A percentile compares a stretch with the other conserved stretches of the same genome.
phyloP scores from a whole-genome alignment of 2,888 invertebrate genomes.

The Eremobia ochroleuca region DNA sequence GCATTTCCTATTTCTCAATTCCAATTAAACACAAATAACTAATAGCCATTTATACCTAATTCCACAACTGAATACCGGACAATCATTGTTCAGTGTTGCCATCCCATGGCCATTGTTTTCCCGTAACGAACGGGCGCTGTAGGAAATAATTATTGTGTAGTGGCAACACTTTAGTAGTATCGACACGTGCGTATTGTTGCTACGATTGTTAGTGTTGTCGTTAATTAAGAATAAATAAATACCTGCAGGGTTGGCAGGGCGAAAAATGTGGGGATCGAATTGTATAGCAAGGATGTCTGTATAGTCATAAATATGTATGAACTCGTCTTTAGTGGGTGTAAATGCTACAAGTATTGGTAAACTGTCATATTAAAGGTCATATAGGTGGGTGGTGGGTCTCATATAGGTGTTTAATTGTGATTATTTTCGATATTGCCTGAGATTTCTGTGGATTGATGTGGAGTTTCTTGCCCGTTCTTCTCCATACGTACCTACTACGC shows the following conservation, averaged over 20 bases:
- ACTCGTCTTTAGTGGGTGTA: constrained; percentile 1
- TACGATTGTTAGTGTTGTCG: constrained; percentile 63
- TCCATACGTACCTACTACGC: no score
- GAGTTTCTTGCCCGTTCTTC: no score
- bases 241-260: constrained; percentile 47
- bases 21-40: constrained; percentile 56
- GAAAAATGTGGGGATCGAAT: constrained; percentile 35
- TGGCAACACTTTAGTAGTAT: constrained; percentile 85
- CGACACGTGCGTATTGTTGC: constrained; percentile 78
- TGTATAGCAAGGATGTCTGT: constrained; percentile 6
- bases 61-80: constrained; percentile 70
- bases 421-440: constrained; percentile 1
- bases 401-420: not conserved
- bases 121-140: constrained; percentile 79
- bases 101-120: constrained; percentile 79
- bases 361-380: not conserved
- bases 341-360: constrained; percentile 10
- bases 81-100: constrained; percentile 84
- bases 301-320: constrained; percentile 7
- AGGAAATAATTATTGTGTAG: constrained; percentile 89
- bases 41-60: constrained; percentile 70
- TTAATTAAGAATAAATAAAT: constrained; percentile 69
- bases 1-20: constrained; percentile 25
- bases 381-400: not conserved
- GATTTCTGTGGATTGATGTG: no score